Evolutionary conservation across 1,140 invertebrate species (phyloP).

Genomic region (Araneus ventricosus): DNA sequence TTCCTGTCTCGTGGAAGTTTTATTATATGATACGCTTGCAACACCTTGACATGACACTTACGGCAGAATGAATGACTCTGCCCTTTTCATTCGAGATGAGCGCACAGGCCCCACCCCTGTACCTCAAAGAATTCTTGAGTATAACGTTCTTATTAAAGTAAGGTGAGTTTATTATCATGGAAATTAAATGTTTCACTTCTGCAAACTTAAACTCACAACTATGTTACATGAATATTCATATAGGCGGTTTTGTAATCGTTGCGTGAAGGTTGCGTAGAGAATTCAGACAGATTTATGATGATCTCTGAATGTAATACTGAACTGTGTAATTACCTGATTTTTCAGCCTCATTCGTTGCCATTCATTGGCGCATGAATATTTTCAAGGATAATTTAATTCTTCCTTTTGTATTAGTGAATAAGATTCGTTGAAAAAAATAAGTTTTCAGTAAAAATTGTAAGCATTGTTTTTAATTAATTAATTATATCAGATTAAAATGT

Average conservation of each 20-base stretch:
- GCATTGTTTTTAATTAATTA: no score
- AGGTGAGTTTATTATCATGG: background rate
- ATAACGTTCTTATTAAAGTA: background rate
- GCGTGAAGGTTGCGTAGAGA: background rate
- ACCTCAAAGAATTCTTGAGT: background rate
- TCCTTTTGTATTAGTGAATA: no score
- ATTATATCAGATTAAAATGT: no score
- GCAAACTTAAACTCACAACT: background rate
- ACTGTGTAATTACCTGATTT: no score
- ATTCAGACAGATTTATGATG: background rate
- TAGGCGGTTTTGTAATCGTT: no score
- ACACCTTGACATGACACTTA: slow-evolving; percentile 3
- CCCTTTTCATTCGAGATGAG: background rate
- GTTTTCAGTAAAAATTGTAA: no score
- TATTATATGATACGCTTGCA: background rate
- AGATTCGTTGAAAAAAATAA: no score
- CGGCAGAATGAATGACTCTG: background rate
- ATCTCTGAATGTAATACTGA: no score
- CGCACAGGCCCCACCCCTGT: background rate
- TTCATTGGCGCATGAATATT: no score
- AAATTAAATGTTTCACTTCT: background rate
- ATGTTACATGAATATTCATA: background rate
- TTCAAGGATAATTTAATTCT: no score
- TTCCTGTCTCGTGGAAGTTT: background rate
- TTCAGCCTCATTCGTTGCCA: no score